phyloP scores from a whole-genome alignment of 1,140 invertebrate genomes.

The Drosophila sp. region DNA sequence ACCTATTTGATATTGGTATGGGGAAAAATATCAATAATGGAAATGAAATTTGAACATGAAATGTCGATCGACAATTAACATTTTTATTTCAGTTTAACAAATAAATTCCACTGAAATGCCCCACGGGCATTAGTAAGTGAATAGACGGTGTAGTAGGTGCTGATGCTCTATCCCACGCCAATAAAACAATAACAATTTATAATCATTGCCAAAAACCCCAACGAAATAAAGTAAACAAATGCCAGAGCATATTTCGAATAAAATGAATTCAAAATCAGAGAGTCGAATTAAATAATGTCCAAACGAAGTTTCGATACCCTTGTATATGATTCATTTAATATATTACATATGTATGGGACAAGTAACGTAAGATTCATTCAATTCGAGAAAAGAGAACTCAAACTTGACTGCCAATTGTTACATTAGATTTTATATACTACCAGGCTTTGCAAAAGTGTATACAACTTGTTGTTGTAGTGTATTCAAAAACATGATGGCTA shows the following conservation, averaged over 20 bases:
- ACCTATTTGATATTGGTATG: neutral
- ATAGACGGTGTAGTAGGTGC: neutral
- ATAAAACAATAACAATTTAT: slow-evolving; percentile 48
- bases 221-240: slow-evolving; percentile 38
- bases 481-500: slow-evolving; percentile 16
- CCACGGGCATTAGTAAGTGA: neutral
- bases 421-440: no score
- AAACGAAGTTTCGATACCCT: slow-evolving; percentile 13
- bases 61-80: slow-evolving; percentile 32
- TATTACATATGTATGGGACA: no score
- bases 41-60: slow-evolving; percentile 15
- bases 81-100: slow-evolving; percentile 18
- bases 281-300: no score
- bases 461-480: neutral
- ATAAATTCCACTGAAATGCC: slow-evolving; percentile 9
- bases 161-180: slow-evolving; percentile 43
- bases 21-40: neutral
- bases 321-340: slow-evolving; percentile 25
- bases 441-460: no score
- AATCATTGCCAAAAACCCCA: slow-evolving; percentile 32
- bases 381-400: no score
- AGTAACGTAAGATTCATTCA: no score
- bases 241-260: slow-evolving; percentile 41
- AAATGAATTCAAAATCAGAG: slow-evolving; percentile 21
- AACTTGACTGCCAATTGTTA: no score